Base-by-base conservation (phyloP, 2,888 invertebrate species). In the Ecliptopera silaceata region DNA sequence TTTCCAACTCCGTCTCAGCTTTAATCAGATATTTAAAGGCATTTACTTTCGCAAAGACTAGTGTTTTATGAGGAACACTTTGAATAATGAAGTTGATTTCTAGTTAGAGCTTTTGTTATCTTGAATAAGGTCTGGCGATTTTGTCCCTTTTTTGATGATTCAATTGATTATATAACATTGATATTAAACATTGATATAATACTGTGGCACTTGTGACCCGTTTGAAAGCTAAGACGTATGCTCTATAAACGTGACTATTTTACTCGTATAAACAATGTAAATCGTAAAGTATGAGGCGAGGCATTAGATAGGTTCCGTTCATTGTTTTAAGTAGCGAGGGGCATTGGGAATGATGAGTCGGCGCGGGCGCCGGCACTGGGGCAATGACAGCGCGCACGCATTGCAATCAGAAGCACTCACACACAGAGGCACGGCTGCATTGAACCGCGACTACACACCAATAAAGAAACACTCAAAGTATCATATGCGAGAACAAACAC, bases 311-410 rank as follows among this genome's bases (percentile, higher is more conserved):
- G 75, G 80, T 79, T 80, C 79, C 79, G 80, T 75, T 79, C 78
- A 86, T 86, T 87, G 84, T 87, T 84, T 82, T 71, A 79, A 75
- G 77, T 75, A 72, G 66, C 71, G 70, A 76, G 80, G 77, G 79
- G 77, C 49, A 45, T 56, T 42, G 45, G 36, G 53, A 49, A 4
- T 56, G 58, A 47, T 69, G 70, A 32, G 47, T 18, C 49, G 55
- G 56, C 57, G 57, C 60, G 51, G 47, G 60, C 59, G 53, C 60
- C 45, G 45, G 54, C 56, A 68, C 69, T 76, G 68, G 84, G 80
- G 82, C 82, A 84, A 86, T 85, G 84, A 83, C 84, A 84, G 82
- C 74, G 82, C 79, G 79, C 72, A 76, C 81, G 82, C 84, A 84
- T 78, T 78, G 66, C 77, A 76, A 84, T 85, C 78, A 79, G 70